These are phyloP conservation scores for Spatulosminthurus flaviceps DNA, from an alignment of 2,888 invertebrate species.

Conservation along the genomic window DNA sequence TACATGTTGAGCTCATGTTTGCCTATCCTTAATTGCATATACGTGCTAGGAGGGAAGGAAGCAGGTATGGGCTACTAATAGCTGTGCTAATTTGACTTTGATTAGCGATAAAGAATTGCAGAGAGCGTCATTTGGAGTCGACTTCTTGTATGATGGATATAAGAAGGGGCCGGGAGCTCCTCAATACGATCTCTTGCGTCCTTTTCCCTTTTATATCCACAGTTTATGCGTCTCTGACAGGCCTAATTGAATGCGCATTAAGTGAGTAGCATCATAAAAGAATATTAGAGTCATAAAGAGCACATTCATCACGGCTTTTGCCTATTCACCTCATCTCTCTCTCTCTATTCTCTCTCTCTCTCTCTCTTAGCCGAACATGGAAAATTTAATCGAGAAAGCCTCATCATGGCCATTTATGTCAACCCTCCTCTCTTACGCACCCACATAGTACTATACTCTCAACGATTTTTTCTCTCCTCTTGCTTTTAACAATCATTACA, in stretches of 20 bases:
- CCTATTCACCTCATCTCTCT: conserved; percentile 42
- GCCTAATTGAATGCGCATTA: conserved; percentile 55
- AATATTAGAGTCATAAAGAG: conserved; percentile 56
- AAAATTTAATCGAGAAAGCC: conserved; percentile 14
- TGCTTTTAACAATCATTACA: too few species aligned
- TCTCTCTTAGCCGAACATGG: conserved; percentile 1
- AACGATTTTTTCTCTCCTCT: neutral
- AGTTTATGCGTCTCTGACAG: conserved; percentile 31
- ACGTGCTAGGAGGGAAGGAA: conserved; percentile 23
- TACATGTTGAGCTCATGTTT: neutral
- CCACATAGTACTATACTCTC: conserved; percentile 3
- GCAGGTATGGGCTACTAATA: conserved; percentile 51
- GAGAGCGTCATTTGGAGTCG: conserved; percentile 51
- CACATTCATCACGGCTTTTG: conserved; percentile 50
- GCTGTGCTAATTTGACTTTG: conserved; percentile 63
- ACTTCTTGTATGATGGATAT: conserved; percentile 35
- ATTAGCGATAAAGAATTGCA: conserved; percentile 62
- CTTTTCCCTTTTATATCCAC: conserved; percentile 31
- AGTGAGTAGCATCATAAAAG: conserved; percentile 52
- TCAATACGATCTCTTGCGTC: neutral
- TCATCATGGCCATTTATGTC: conserved; percentile 37
- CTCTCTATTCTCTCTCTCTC: too few species aligned
- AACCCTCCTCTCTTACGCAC: conserved; percentile 33
- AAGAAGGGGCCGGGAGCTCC: conserved; percentile 19
- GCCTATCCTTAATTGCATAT: neutral